Conservation (phyloP, 2,113 vertebrate genomes). For the Rhea americana region DNA sequence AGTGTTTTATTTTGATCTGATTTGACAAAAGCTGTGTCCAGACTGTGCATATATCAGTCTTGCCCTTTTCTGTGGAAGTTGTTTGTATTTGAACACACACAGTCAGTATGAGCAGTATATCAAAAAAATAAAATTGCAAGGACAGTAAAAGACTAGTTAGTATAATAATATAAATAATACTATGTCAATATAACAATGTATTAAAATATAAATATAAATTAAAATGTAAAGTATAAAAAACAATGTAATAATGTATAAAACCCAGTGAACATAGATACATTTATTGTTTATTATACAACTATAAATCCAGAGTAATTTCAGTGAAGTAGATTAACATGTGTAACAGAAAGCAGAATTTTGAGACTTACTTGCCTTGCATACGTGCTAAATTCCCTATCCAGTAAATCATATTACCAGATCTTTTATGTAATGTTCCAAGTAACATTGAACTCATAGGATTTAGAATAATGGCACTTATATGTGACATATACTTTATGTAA, state of each 20-base stretch:
- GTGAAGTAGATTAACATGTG: constrained; percentile 20
- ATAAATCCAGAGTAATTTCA: constrained; percentile 15
- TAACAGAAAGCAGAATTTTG: constrained; percentile 42
- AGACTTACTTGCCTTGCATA: constrained; percentile 40
- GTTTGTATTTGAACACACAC: not conserved
- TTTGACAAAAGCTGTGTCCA: not conserved
- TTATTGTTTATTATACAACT: not conserved
- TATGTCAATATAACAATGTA: not conserved
- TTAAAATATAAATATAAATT: not conserved
- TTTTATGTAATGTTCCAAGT: constrained; percentile 55
- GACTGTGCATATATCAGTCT: accelerated
- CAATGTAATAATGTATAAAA: not conserved
- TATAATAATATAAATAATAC: not conserved
- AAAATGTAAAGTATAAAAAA: too few species aligned
- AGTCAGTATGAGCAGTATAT: not conserved
- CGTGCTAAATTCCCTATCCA: constrained; percentile 46
- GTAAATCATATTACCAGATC: constrained; percentile 59
- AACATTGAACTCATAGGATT: constrained; percentile 51
- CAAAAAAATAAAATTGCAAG: not conserved
- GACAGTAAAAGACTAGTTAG: not conserved
- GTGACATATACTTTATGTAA: constrained; percentile 72
- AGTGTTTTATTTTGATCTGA: not conserved
- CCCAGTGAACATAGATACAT: not conserved
- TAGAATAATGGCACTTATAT: constrained; percentile 71
- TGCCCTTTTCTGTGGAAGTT: not conserved